These are phyloP conservation scores for Gallirallus australis DNA, from an alignment of 2,797 vertebrate genomes.

Conservation along the genomic window DNA sequence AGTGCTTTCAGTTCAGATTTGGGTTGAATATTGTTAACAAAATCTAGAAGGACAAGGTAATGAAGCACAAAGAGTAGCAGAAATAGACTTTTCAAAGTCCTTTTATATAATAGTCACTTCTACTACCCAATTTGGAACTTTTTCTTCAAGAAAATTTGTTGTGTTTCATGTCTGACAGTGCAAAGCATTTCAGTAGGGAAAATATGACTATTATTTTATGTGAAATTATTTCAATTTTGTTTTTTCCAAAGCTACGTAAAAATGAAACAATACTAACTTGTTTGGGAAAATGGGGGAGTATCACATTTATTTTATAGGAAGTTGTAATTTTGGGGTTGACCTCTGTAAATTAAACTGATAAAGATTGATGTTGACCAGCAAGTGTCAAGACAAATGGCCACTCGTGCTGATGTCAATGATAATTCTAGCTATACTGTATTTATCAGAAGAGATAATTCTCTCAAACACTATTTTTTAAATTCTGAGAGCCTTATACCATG, in stretches of 20 bases:
- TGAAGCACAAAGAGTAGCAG: neutral
- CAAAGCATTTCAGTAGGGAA: neutral
- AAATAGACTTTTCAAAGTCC: neutral
- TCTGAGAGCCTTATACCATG: neutral
- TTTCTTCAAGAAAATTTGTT: neutral
- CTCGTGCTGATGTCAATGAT: accelerated
- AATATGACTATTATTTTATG: neutral
- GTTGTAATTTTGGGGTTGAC: neutral
- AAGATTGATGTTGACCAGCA: neutral
- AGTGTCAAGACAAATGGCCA: neutral
- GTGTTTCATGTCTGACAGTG: neutral
- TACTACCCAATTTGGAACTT: neutral
- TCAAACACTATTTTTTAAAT: neutral
- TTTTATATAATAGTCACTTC: neutral
- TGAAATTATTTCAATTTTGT: neutral
- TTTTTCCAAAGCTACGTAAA: neutral
- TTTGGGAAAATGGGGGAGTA: neutral
- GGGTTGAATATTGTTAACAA: neutral
- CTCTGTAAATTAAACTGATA: neutral
- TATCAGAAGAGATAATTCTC: neutral
- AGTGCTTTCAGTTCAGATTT: neutral
- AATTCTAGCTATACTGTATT: neutral
- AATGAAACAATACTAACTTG: neutral
- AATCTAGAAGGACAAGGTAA: neutral
- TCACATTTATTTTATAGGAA: neutral